Percentiles rank a stretch among this genome's conserved stretches.
Evolutionary conservation across 2,797 vertebrate genomes (phyloP).

Genomic region (Intellagama lesueurii): DNA sequence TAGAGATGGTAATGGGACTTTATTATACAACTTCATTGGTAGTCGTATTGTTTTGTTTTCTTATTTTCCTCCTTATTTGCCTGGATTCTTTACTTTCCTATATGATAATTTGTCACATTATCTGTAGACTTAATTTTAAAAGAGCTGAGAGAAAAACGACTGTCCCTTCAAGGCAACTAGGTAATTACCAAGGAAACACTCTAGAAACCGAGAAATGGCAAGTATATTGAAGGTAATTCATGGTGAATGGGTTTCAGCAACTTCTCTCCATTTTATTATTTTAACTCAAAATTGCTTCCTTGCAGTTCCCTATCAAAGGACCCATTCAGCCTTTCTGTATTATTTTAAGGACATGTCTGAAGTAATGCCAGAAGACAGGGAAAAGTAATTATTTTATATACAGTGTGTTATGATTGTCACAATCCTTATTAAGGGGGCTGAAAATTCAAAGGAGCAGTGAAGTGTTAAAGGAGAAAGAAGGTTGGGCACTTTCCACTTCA

Average conservation of each 20-base stretch:
- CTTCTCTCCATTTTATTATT: conserved; percentile 60
- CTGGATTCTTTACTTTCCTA: conserved; percentile 53
- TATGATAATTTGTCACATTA: conserved; percentile 58
- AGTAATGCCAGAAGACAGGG: conserved; percentile 60
- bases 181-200: conserved; percentile 78
- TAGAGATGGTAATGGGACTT: neutral
- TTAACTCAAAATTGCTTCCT: conserved; percentile 72
- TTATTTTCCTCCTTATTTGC: neutral
- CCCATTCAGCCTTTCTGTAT: conserved; percentile 49
- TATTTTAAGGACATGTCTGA: conserved; percentile 59
- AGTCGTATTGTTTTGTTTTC: neutral
- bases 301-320: conserved; percentile 46
- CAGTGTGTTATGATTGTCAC: conserved; percentile 36
- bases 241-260: conserved; percentile 60
- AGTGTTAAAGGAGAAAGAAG: conserved; percentile 48
- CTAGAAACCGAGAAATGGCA: conserved; percentile 70
- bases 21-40: neutral
- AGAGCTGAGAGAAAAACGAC: conserved; percentile 71
- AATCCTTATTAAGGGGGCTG: conserved; percentile 67
- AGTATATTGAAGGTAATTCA: conserved; percentile 76
- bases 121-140: conserved; percentile 66
- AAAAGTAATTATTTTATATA: conserved; percentile 51
- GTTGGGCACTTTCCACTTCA: conserved; percentile 46
- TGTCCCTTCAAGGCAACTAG: conserved; percentile 69
- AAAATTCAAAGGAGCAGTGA: conserved; percentile 63